Evolutionary conservation across 2,888 invertebrate genomes (phyloP).

Genomic region (Lordiphosa fenestrarum): DNA sequence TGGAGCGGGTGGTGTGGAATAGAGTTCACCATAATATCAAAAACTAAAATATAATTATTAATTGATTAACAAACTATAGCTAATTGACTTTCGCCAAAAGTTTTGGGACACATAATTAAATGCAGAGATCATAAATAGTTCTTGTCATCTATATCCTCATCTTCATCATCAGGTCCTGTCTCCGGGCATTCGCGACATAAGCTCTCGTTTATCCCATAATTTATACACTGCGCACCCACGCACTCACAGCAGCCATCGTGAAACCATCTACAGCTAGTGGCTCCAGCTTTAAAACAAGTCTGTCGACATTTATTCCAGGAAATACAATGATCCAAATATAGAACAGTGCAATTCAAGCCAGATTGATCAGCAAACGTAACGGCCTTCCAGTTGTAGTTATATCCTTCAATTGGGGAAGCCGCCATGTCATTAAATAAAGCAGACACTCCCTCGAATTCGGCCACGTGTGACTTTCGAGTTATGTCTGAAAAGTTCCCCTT

Average conservation of each 20-base stretch:
- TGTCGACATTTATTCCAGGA: slow-evolving; percentile 92
- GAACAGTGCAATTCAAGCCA: slow-evolving; percentile 91
- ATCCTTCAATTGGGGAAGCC: slow-evolving; percentile 87
- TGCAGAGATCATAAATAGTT: too few relatives aligned
- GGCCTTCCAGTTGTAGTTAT: slow-evolving; percentile 89
- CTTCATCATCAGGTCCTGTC: slow-evolving; percentile 83
- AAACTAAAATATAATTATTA: too few relatives aligned
- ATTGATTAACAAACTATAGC: too few relatives aligned
- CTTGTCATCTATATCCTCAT: slow-evolving; percentile 26
- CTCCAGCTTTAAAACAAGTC: slow-evolving; percentile 83
- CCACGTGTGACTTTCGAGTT: slow-evolving; percentile 91
- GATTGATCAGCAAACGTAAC: slow-evolving; percentile 86
- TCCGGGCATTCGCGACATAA: slow-evolving; percentile 85
- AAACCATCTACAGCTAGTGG: slow-evolving; percentile 85
- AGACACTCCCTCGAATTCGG: slow-evolving; percentile 90
- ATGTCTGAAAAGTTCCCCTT: slow-evolving; percentile 70
- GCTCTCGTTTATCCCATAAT: slow-evolving; percentile 93
- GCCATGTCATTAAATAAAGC: slow-evolving; percentile 90
- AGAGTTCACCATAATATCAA: too few relatives aligned
- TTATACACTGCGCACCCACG: slow-evolving; percentile 91
- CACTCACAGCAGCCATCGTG: slow-evolving; percentile 97
- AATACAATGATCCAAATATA: slow-evolving; percentile 93
- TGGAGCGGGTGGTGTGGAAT: too few relatives aligned
- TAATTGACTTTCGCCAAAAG: too few relatives aligned
- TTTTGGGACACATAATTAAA: too few relatives aligned